These are phyloP conservation scores for Acheta domesticus DNA, from an alignment of 2,888 invertebrate genomes.

Conservation along the genomic window DNA sequence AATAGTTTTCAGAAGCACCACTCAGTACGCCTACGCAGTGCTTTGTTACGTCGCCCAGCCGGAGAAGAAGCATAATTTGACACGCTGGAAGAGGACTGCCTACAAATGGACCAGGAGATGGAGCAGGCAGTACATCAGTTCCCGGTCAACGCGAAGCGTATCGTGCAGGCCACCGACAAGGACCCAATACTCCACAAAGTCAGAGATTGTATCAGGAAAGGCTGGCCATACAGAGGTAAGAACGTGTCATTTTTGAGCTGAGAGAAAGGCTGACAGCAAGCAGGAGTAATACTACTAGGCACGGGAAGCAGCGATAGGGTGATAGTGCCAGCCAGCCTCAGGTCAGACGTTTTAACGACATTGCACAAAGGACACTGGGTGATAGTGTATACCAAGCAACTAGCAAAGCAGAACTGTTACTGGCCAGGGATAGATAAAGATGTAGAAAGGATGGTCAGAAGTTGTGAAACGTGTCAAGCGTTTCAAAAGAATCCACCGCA, in stretches of 20 bases:
- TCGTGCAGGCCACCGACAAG: background rate
- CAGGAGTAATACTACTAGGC: background rate
- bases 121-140: background rate
- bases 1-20: background rate
- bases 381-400: background rate
- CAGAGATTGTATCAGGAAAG: background rate
- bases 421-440: background rate
- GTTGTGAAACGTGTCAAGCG: background rate
- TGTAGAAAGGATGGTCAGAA: background rate
- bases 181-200: background rate
- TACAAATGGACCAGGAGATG: background rate
- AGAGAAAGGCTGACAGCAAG: background rate
- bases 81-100: background rate
- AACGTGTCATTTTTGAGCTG: background rate
- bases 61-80: background rate
- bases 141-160: background rate
- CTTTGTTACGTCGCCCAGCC: background rate
- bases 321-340: background rate
- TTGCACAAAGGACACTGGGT: constrained; percentile 12
- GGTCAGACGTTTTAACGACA: background rate
- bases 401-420: background rate
- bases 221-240: background rate
- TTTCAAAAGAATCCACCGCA: background rate
- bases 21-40: background rate
- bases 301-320: background rate